phyloP scores from a whole-genome alignment of 2,797 vertebrate species.

The Margarornis squamiger region DNA sequence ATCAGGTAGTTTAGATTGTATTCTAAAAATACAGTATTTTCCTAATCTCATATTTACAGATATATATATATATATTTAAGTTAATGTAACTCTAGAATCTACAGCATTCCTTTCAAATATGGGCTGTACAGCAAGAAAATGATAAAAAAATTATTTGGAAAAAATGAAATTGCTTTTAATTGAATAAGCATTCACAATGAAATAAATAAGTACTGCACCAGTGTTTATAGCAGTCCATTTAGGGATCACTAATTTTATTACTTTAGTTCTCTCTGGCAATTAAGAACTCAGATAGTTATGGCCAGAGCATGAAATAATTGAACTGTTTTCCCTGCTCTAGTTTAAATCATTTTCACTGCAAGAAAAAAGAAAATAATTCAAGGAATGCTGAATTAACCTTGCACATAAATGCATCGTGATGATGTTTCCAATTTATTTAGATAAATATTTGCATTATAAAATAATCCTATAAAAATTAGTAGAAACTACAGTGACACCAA shows the following conservation, averaged over 20 bases:
- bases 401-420: background rate
- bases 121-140: background rate
- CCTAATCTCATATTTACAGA: background rate
- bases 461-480: background rate
- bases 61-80: background rate
- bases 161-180: conserved; percentile 29
- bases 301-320: background rate
- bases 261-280: conserved; percentile 6
- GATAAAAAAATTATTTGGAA: background rate
- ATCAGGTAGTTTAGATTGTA: background rate
- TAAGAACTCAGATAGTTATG: conserved; percentile 9
- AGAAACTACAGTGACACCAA: background rate
- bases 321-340: conserved; percentile 9
- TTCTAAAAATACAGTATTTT: background rate
- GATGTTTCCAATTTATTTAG: background rate
- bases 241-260: conserved; percentile 50
- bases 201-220: background rate
- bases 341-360: conserved; percentile 7
- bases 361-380: background rate
- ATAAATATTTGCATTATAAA: background rate
- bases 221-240: conserved; percentile 27
- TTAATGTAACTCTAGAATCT: background rate
- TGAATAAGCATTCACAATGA: background rate
- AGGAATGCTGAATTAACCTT: background rate
- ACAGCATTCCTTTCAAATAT: background rate